Conservation (phyloP, 2,888 invertebrate species). For the Luperina testacea region DNA sequence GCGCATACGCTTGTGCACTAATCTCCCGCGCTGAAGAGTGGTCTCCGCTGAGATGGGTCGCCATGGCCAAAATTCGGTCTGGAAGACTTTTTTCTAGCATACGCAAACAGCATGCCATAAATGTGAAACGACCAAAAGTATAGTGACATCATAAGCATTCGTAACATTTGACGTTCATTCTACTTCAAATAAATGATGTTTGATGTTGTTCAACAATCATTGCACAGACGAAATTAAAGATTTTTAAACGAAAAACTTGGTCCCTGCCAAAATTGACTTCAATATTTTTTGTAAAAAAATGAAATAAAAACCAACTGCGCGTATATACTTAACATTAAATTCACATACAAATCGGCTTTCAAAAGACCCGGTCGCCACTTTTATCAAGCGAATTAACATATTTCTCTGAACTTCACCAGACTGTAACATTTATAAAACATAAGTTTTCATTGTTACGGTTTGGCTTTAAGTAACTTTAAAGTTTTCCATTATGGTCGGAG, state of each 20-base stretch:
- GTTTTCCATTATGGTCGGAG: constrained; percentile 63
- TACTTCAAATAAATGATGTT: not conserved
- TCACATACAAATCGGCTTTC: constrained; percentile 32
- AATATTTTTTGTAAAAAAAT: not conserved
- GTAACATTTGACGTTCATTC: not conserved
- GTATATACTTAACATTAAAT: constrained; percentile 22
- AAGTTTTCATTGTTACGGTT: constrained; percentile 66
- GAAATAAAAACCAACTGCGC: not conserved
- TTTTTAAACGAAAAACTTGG: not conserved
- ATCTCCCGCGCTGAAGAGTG: not conserved
- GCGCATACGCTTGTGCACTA: too few relatives aligned
- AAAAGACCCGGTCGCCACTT: constrained; percentile 37
- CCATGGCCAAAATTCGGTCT: not conserved
- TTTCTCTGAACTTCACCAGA: constrained; percentile 54
- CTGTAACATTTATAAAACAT: constrained; percentile 65
- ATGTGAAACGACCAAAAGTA: not conserved
- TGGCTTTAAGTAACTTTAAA: constrained; percentile 55
- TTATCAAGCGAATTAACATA: constrained; percentile 68
- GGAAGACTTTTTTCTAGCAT: not conserved
- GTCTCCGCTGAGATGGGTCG: too few relatives aligned
- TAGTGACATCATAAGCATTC: not conserved
- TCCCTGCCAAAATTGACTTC: not conserved
- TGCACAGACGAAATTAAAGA: not conserved
- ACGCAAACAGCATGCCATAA: not conserved
- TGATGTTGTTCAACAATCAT: not conserved